A percentile compares a stretch with the other conserved stretches of the same genome.
These are phyloP conservation scores for Gallinago solitaria DNA, from an alignment of 2,797 vertebrate species.

Conservation along the genomic window DNA sequence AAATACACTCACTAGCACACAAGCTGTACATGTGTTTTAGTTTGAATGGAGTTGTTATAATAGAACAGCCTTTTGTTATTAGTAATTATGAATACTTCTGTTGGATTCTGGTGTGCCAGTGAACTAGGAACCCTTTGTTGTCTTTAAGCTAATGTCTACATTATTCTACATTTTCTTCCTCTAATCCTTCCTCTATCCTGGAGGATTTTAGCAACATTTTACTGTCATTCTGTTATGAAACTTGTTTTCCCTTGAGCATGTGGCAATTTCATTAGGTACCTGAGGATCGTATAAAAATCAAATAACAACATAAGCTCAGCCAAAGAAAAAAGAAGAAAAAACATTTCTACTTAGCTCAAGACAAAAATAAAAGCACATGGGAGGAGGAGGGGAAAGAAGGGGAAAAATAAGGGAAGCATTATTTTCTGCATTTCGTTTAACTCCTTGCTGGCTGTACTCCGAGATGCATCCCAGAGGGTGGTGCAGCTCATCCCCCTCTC, in stretches of 20 bases:
- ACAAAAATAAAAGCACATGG: conserved; percentile 60
- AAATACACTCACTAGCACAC: conserved; percentile 8
- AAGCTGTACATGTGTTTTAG: conserved; percentile 31
- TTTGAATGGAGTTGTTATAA: not conserved
- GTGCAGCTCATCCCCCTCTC: not conserved
- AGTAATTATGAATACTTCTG: conserved; percentile 40
- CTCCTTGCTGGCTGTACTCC: not conserved
- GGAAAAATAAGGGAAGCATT: not conserved
- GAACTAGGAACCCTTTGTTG: not conserved
- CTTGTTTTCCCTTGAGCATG: conserved; percentile 35
- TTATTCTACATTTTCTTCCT: conserved; percentile 29
- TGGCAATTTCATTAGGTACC: conserved; percentile 53
- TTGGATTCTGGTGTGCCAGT: not conserved
- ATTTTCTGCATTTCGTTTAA: conserved; percentile 22
- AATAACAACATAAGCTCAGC: conserved; percentile 7
- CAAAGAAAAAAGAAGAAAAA: not conserved
- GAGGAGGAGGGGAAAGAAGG: not conserved
- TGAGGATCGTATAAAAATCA: conserved; percentile 34
- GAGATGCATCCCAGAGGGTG: not conserved
- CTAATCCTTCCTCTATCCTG: conserved; percentile 25
- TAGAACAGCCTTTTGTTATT: conserved; percentile 42
- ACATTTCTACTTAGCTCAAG: not conserved
- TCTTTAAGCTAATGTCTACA: conserved; percentile 17
- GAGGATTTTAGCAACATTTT: conserved; percentile 28
- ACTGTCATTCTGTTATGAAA: conserved; percentile 37